These are phyloP conservation scores for Steinernema feltiae DNA, from an alignment of 1,140 invertebrate genomes.

Conservation along the genomic window DNA sequence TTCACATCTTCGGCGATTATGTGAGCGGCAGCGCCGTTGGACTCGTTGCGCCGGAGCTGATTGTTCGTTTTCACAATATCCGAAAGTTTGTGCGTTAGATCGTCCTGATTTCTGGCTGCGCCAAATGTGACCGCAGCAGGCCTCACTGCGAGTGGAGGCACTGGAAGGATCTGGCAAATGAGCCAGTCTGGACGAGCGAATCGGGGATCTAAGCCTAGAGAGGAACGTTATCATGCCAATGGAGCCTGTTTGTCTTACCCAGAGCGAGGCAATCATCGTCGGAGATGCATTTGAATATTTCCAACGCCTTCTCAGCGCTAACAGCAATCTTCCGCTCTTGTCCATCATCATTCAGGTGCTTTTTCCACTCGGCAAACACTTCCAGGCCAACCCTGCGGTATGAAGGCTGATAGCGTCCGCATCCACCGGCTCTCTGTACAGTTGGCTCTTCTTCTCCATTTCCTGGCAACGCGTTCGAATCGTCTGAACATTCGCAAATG, in stretches of 20 bases:
- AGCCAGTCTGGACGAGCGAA: constrained; percentile 98
- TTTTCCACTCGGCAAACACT: constrained; percentile 83
- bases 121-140: constrained; percentile 99
- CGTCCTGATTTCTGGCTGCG: constrained; percentile 92
- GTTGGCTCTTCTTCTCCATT: constrained; percentile 1
- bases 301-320: constrained; percentile 87
- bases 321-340: constrained; percentile 88
- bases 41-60: constrained; percentile 85
- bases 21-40: constrained; percentile 88
- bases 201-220: constrained; percentile 58
- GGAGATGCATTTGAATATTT: constrained; percentile 91
- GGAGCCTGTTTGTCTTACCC: too few species aligned
- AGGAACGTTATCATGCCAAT: too few species aligned
- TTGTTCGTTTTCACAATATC: constrained; percentile 99
- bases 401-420: constrained; percentile 91
- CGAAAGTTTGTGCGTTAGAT: constrained; percentile 94
- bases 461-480: constrained; percentile 27
- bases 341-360: constrained; percentile 92
- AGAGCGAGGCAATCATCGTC: constrained; percentile 93
- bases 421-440: constrained; percentile 79
- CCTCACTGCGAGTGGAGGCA: constrained; percentile 81
- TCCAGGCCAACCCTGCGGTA: constrained; percentile 81
- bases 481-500: constrained; percentile 88
- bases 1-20: constrained; percentile 93
- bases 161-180: constrained; percentile 91